A percentile compares a stretch with the other conserved stretches of the same genome.
phyloP scores from a whole-genome alignment of 2,797 vertebrate genomes.

The Siniperca obscura region DNA sequence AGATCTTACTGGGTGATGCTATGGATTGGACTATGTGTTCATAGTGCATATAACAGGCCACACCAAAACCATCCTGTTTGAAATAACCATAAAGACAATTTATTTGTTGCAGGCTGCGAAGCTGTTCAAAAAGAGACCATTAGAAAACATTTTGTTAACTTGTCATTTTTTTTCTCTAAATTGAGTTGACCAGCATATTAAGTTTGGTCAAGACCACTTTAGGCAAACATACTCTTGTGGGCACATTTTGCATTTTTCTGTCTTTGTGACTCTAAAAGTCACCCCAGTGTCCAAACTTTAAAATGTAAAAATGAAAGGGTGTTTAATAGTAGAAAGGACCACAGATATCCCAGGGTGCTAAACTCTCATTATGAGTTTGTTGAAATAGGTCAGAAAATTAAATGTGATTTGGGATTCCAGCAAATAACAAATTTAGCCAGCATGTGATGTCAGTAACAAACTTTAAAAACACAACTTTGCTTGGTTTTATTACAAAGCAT shows the following conservation, averaged over 20 bases:
- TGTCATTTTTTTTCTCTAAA: not conserved
- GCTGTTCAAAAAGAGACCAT: not conserved
- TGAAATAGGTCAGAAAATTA: constrained; percentile 13
- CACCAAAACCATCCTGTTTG: not conserved
- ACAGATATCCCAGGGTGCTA: constrained; percentile 7
- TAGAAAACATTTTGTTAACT: not conserved
- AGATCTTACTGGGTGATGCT: not conserved
- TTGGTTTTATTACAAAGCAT: not conserved
- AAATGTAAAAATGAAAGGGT: constrained; percentile 2
- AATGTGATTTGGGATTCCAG: not conserved
- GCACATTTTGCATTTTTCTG: not conserved
- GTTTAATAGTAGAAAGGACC: not conserved
- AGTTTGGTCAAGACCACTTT: not conserved
- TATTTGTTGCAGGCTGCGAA: not conserved
- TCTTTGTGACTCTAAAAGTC: constrained; percentile 14
- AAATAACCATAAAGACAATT: too few species aligned
- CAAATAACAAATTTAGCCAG: not conserved
- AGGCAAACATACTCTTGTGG: not conserved
- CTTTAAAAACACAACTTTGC: too few species aligned
- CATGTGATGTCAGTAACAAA: not conserved
- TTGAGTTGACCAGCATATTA: not conserved
- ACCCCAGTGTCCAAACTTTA: not conserved
- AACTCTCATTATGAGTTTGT: constrained; percentile 4
- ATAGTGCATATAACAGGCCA: not conserved
- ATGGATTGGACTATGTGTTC: not conserved